Conservation (phyloP, 2,888 invertebrate genomes). For the Calliopum simillimum region DNA sequence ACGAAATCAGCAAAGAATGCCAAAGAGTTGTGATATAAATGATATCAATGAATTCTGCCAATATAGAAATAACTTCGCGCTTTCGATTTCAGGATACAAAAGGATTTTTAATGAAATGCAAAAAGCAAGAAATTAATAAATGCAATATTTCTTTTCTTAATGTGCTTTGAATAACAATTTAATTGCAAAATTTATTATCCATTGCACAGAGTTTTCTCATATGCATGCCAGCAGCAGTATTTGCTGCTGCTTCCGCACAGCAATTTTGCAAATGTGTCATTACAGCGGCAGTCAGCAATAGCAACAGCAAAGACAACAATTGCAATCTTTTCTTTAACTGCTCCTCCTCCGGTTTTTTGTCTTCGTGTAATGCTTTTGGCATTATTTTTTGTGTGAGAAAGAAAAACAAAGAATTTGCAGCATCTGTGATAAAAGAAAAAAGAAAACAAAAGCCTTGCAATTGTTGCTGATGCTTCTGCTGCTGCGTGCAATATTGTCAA, state of each 20-base stretch:
- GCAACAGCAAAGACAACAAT: too few relatives aligned
- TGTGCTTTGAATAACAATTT: too few relatives aligned
- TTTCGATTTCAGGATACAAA: too few relatives aligned
- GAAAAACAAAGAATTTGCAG: background rate
- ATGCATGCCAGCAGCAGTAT: background rate
- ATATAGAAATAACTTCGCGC: background rate
- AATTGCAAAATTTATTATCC: background rate
- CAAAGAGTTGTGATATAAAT: too few relatives aligned
- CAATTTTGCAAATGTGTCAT: too few relatives aligned
- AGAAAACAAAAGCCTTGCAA: background rate
- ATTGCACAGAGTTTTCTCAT: background rate
- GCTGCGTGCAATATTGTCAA: constrained; percentile 16
- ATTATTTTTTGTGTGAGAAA: background rate
- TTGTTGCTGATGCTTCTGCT: background rate
- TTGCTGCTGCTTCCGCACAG: too few relatives aligned
- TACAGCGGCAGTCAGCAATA: too few relatives aligned
- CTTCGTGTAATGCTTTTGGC: background rate
- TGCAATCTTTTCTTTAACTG: background rate
- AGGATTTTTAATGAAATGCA: too few relatives aligned
- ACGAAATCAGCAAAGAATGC: background rate
- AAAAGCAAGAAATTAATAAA: too few relatives aligned
- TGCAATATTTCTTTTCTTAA: too few relatives aligned
- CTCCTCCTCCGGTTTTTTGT: background rate
- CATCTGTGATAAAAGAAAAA: background rate
- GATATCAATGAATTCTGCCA: too few relatives aligned